phyloP scores from a whole-genome alignment of 1,140 invertebrate species.

The Pectinophora gossypiella region DNA sequence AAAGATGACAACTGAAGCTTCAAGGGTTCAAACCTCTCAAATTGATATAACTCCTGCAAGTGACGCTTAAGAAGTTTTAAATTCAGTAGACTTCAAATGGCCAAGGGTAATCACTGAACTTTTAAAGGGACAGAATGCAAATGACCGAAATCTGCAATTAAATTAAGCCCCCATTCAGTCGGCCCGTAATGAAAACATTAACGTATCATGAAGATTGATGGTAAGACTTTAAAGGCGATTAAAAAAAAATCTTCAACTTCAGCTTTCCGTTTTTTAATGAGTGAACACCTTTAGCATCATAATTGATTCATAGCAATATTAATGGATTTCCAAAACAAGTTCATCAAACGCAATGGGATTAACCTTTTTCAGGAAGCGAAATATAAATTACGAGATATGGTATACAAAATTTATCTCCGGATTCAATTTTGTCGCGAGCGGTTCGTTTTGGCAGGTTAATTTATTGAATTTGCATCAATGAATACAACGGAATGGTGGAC shows the following conservation, averaged over 20 bases:
- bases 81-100: no score
- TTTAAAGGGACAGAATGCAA: neutral
- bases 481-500: neutral
- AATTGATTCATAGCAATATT: neutral
- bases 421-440: slow-evolving; percentile 14
- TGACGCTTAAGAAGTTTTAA: no score
- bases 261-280: neutral
- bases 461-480: slow-evolving; percentile 20
- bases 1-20: neutral
- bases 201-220: slow-evolving; percentile 3
- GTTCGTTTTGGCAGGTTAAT: slow-evolving; percentile 28
- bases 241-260: neutral
- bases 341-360: neutral
- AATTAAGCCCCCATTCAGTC: neutral
- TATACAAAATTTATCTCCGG: slow-evolving; percentile 3
- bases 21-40: neutral
- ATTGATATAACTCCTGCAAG: no score
- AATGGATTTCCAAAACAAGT: neutral
- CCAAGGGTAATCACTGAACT: no score
- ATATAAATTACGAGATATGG: slow-evolving; percentile 9
- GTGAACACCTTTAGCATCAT: neutral
- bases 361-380: neutral
- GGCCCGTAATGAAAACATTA: slow-evolving; percentile 1
- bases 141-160: neutral
- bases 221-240: neutral